phyloP scores from a whole-genome alignment of 2,113 vertebrate genomes.

The Ondatra zibethicus region DNA sequence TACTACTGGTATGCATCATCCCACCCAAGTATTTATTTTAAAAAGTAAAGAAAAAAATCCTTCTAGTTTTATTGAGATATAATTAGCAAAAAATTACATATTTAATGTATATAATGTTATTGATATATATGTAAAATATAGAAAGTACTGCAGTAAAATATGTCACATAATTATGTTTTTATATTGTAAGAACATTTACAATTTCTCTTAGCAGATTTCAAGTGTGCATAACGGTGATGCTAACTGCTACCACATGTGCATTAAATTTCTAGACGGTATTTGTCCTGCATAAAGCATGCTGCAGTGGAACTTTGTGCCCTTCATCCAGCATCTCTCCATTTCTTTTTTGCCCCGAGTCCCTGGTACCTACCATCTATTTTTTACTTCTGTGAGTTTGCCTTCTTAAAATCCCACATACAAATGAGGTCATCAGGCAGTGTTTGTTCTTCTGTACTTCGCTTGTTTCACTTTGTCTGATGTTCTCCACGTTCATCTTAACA shows the following conservation, averaged over 20 bases:
- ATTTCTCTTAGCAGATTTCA: not conserved
- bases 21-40: not conserved
- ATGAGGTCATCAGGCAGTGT: not conserved
- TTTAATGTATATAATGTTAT: not conserved
- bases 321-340: not conserved
- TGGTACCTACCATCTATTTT: not conserved
- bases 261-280: not conserved
- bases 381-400: slow-evolving; percentile 4
- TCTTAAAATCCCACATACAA: not conserved
- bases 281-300: not conserved
- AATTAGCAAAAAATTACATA: not conserved
- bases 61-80: not conserved
- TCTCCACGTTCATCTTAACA: not conserved
- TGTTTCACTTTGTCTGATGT: slow-evolving; percentile 9
- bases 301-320: not conserved
- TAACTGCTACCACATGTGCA: not conserved
- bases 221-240: not conserved
- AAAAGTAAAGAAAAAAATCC: not conserved
- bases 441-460: not conserved
- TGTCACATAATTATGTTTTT: not conserved
- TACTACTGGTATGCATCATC: not conserved
- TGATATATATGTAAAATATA: not conserved
- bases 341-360: not conserved
- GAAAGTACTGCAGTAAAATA: not conserved
- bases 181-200: not conserved